phyloP scores from a whole-genome alignment of 1,140 invertebrate genomes.

The Drusus annulatus region DNA sequence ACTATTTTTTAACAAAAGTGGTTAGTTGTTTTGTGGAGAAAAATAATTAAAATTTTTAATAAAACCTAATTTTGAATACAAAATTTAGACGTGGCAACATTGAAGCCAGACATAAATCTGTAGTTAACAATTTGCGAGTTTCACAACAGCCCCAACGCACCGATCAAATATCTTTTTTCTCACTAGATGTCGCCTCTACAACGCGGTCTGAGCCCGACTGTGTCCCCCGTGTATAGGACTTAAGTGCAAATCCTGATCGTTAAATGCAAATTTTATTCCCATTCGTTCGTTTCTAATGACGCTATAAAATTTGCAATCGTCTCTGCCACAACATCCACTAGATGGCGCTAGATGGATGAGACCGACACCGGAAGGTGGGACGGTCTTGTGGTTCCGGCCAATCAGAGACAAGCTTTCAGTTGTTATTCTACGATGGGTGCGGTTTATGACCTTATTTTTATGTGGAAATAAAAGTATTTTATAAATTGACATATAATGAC shows the following conservation, averaged over 20 bases:
- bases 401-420: constrained; percentile 24
- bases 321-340: constrained; percentile 11
- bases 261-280: constrained; percentile 58
- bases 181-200: not conserved
- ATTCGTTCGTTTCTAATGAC: constrained; percentile 56
- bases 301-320: constrained; percentile 57
- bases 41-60: no score
- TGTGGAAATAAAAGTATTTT: no score
- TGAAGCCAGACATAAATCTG: no score
- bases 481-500: no score
- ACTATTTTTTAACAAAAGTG: no score
- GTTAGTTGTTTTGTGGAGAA: no score
- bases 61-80: no score
- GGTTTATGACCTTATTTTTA: constrained; percentile 14
- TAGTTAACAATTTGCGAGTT: no score
- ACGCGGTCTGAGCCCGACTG: not conserved
- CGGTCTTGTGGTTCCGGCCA: constrained; percentile 9
- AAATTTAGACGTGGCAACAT: no score
- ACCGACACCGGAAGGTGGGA: constrained; percentile 26
- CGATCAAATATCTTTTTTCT: constrained; percentile 8
- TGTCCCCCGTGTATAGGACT: constrained; percentile 50
- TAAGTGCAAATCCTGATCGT: constrained; percentile 58
- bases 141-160: not conserved
- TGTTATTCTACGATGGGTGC: constrained; percentile 12
- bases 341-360: constrained; percentile 21